Conservation (phyloP, 1,140 invertebrate species). For the Drosophila nannoptera region DNA sequence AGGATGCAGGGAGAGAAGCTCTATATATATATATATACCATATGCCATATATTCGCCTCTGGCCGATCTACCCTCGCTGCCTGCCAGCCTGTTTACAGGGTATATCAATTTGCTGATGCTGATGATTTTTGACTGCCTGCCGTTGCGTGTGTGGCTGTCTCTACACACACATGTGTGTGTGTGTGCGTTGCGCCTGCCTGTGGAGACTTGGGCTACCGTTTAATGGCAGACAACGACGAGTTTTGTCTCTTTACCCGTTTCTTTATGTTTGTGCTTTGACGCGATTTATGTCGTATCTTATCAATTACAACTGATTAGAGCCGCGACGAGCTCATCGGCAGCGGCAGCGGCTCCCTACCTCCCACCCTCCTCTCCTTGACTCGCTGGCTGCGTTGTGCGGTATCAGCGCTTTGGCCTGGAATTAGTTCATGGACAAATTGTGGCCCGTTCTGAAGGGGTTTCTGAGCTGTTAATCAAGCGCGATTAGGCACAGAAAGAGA, state of each 20-base stretch:
- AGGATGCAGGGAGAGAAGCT: no score
- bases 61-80: slow-evolving; percentile 13
- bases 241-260: slow-evolving; percentile 58
- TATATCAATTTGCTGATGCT: slow-evolving; percentile 32
- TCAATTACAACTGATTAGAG: slow-evolving; percentile 78
- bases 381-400: slow-evolving; percentile 21
- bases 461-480: slow-evolving; percentile 51
- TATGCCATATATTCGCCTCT: neutral
- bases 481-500: slow-evolving; percentile 46
- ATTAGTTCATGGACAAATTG: slow-evolving; percentile 76
- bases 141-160: slow-evolving; percentile 11
- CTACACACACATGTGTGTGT: slow-evolving; percentile 18
- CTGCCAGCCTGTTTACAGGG: neutral
- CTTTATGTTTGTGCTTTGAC: slow-evolving; percentile 67
- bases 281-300: slow-evolving; percentile 77
- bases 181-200: slow-evolving; percentile 21
- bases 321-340: slow-evolving; percentile 37
- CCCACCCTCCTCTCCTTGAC: slow-evolving; percentile 14
- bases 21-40: no score
- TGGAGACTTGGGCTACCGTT: slow-evolving; percentile 59
- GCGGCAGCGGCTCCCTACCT: no score
- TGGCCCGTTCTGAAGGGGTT: slow-evolving; percentile 25
- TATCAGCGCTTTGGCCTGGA: slow-evolving; percentile 47
- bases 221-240: slow-evolving; percentile 55
- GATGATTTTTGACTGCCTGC: slow-evolving; percentile 54